These are phyloP conservation scores for Pseudomugil gertrudae DNA, from an alignment of 2,797 vertebrate species.

Conservation along the genomic window DNA sequence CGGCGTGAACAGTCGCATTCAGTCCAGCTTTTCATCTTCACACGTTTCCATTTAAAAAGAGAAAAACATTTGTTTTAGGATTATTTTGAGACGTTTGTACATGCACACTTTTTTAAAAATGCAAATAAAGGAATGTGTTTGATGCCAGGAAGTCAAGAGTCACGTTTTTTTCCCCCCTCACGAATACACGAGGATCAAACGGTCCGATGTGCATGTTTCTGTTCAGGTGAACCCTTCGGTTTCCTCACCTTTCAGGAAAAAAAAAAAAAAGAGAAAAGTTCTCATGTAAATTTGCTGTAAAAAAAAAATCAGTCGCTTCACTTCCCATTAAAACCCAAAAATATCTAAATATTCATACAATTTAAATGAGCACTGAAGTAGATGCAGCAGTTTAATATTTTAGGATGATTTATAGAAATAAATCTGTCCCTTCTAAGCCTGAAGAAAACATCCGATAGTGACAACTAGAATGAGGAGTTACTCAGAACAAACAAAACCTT, in stretches of 20 bases:
- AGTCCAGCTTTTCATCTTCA: constrained; percentile 23
- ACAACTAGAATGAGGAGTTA: too few relatives aligned
- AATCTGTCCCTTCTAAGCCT: too few relatives aligned
- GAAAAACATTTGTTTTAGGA: background rate
- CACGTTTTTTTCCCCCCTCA: constrained; percentile 5
- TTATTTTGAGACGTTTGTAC: background rate
- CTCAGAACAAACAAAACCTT: too few relatives aligned
- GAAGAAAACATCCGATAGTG: too few relatives aligned
- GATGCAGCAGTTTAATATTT: too few relatives aligned
- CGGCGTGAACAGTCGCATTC: constrained; percentile 37
- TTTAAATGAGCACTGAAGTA: too few relatives aligned
- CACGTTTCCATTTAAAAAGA: constrained; percentile 24
- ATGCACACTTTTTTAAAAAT: background rate
- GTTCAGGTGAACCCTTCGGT: constrained; percentile 8
- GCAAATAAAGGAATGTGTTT: constrained; percentile 7
- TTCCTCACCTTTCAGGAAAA: background rate
- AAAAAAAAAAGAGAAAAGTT: background rate
- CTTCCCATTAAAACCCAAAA: too few relatives aligned
- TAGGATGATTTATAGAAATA: too few relatives aligned
- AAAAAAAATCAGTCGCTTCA: too few relatives aligned
- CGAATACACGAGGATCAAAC: background rate
- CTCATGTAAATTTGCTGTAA: too few relatives aligned
- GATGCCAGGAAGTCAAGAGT: constrained; percentile 1
- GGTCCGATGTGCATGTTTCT: accelerated
- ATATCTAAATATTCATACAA: too few relatives aligned